phyloP scores from a whole-genome alignment of 2,888 invertebrate species.

The Orthosia cruda region DNA sequence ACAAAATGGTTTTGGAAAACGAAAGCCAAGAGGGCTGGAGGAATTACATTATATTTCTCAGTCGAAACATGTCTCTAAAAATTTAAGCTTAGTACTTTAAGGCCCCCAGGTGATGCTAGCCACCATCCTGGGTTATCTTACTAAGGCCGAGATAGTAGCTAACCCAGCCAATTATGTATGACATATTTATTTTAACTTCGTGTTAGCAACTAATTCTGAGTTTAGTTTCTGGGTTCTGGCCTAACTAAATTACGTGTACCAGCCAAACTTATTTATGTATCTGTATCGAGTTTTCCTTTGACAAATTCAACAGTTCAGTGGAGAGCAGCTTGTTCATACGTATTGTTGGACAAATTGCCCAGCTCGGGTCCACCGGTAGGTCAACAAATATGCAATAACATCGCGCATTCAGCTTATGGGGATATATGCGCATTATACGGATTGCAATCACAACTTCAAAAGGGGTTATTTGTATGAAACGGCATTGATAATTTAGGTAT shows the following conservation, averaged over 20 bases:
- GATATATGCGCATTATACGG: neutral
- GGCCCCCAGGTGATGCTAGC: no score
- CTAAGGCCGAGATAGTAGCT: no score
- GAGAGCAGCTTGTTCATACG: neutral
- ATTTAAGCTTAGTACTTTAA: neutral
- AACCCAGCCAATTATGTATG: no score
- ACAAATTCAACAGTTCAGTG: neutral
- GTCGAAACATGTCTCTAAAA: neutral
- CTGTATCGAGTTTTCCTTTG: neutral
- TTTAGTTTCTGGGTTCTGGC: no score
- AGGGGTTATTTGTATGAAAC: constrained; percentile 26
- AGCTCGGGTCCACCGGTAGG: neutral
- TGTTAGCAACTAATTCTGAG: no score
- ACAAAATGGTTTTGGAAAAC: no score
- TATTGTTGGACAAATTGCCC: constrained; percentile 12
- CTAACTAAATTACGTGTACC: neutral
- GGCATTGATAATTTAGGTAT: neutral
- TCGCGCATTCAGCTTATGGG: neutral
- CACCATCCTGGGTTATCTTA: no score
- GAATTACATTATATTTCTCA: neutral
- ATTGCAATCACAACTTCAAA: constrained; percentile 19
- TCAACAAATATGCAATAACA: constrained; percentile 8
- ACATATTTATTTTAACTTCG: no score
- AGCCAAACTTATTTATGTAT: neutral
- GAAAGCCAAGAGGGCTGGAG: no score